phyloP scores from a whole-genome alignment of 23 tunicate species.

The Styela clava region DNA sequence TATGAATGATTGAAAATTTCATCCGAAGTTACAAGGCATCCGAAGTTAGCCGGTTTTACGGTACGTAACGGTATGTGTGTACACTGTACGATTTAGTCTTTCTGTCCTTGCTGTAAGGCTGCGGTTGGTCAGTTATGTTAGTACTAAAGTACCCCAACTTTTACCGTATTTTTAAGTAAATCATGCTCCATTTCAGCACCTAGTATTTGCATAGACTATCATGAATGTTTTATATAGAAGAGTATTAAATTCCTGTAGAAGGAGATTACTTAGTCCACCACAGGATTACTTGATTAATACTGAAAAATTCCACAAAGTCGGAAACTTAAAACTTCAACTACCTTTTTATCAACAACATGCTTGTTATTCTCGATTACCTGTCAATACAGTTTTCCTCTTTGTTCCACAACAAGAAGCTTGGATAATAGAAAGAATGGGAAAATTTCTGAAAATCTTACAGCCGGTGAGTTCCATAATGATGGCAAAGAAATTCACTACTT shows the following conservation, averaged over 20 bases:
- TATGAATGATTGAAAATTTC: no score
- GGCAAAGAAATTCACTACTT: not conserved
- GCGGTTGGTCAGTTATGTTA: no score
- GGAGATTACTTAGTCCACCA: not conserved
- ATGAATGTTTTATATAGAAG: not conserved
- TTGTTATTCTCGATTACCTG: slow-evolving; percentile 32
- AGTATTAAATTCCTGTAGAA: not conserved
- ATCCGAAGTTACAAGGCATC: no score
- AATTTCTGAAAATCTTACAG: slow-evolving; percentile 53
- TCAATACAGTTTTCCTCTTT: slow-evolving; percentile 65
- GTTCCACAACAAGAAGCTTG: slow-evolving; percentile 99
- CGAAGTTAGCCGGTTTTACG: no score
- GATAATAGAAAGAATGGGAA: slow-evolving; percentile 96
- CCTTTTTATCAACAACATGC: not conserved
- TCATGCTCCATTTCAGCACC: no score
- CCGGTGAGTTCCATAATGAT: no score
- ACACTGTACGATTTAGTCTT: no score
- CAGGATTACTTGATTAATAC: not conserved
- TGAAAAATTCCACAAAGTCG: not conserved
- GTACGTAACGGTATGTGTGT: no score
- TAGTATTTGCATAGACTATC: no score
- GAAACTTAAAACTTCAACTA: not conserved
- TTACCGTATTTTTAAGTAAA: no score
- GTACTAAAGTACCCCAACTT: no score
- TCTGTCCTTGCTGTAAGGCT: no score